Base-by-base conservation (phyloP, 2,113 vertebrate species). In the Uropsilus gracilis region DNA sequence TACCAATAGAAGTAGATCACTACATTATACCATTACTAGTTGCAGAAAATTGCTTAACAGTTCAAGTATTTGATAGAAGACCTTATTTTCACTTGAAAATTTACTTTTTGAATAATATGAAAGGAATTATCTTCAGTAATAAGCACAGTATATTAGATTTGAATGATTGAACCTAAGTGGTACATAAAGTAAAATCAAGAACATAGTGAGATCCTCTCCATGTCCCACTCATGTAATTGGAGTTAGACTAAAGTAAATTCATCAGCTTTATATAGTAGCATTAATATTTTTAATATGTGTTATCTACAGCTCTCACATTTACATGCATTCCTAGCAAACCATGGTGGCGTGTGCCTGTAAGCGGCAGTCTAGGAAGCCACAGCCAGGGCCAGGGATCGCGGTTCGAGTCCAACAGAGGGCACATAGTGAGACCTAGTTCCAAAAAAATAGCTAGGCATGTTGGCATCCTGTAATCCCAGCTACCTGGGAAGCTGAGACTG, bases 121-220 rank as follows among this genome's bases (percentile, higher is more conserved):
- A 72, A 88, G 34, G 55, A 53, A 53, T 68, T 73, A 26, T 34
- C 57, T 55, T 91, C n/a, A 57, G 0, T 50, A 91, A 89, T 78
- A 55, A 30, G 81, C 32, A 9, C 66, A 55, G n/a, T 85, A 57
- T 17, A 81, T 13, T 63, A 44, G 20, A 59, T 85, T 86, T n/a
- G 24, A 95, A 63, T 85, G 82, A 89, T 57, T 77, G n/a, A 17
- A 57, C n/a, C 37, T 71, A 53, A 63, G 13, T 66, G 69, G 8
- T 86, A 8, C 16, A 55, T 89, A 61, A 91, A 87, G 59, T 91
- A 86, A 77, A 89, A 89, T 76, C 72, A 53, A 82, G 61, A 61
- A 46, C 55, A 42, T 82, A 82, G 11, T 91, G 69, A 42, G 44
- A 69, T 85, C 13, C 22, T 10, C 61, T 69, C 34, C 11, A 61